Conservation (phyloP, 2,797 vertebrate genomes). For the Ctenopoma kingsleyae region DNA sequence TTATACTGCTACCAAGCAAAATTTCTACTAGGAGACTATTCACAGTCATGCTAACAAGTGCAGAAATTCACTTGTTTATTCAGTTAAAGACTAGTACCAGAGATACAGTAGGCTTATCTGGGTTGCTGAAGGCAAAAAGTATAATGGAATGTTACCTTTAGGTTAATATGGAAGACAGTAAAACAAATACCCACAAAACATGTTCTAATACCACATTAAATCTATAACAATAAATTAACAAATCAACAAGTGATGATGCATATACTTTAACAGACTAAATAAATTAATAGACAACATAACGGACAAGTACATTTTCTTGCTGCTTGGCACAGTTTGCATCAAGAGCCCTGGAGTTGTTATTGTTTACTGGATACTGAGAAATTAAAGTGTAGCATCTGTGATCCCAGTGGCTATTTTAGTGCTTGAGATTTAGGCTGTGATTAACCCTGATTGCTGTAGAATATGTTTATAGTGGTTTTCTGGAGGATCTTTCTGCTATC, state of each 20-base stretch:
- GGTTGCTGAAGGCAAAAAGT: background rate
- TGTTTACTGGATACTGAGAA: conserved; percentile 17
- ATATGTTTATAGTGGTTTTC: background rate
- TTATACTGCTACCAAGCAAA: conserved; percentile 37
- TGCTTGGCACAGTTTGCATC: conserved; percentile 27
- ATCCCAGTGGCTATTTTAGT: conserved; percentile 19
- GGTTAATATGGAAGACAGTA: background rate
- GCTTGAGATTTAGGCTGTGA: conserved; percentile 8
- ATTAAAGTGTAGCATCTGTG: conserved; percentile 19
- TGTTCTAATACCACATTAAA: conserved; percentile 2
- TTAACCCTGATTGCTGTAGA: conserved; percentile 9
- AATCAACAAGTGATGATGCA: conserved; percentile 21
- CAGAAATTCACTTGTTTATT: background rate
- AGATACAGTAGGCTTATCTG: background rate
- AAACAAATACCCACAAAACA: background rate
- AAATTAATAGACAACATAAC: conserved; percentile 17
- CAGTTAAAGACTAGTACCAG: background rate
- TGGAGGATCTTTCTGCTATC: background rate
- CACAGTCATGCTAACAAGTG: conserved; percentile 5
- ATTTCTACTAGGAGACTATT: conserved; percentile 23
- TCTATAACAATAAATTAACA: conserved; percentile 16
- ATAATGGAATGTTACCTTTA: conserved; percentile 9
- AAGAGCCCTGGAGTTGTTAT: conserved; percentile 27
- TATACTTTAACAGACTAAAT: conserved; percentile 44
- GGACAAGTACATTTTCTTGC: conserved; percentile 10